Percentiles rank a stretch among this genome's conserved stretches.
phyloP scores from a whole-genome alignment of 2,888 invertebrate genomes.

The Plebejus melissa region DNA sequence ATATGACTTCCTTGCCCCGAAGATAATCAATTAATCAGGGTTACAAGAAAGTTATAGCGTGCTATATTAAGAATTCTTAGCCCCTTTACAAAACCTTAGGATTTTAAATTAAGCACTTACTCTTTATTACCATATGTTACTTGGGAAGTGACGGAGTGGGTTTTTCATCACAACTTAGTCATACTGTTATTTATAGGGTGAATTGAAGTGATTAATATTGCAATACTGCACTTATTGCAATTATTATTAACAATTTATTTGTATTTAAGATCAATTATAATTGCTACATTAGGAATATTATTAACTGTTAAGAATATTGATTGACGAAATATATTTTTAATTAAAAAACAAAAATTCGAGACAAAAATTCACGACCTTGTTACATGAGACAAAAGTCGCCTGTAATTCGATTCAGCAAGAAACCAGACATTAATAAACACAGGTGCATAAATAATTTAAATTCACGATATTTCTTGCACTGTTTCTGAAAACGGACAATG shows the following conservation, averaged over 20 bases:
- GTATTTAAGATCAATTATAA: background rate
- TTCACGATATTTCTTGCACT: background rate
- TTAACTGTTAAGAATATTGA: background rate
- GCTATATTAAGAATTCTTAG: too few species aligned
- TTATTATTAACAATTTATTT: background rate
- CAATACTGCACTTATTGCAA: background rate
- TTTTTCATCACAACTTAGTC: background rate
- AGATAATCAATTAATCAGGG: too few species aligned
- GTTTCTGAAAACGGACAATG: background rate
- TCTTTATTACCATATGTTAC: too few species aligned
- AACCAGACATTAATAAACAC: constrained; percentile 3
- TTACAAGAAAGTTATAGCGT: too few species aligned
- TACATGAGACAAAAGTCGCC: background rate
- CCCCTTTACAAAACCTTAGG: too few species aligned
- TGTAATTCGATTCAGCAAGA: background rate
- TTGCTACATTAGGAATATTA: background rate
- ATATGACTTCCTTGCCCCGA: too few species aligned
- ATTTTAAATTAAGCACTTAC: too few species aligned
- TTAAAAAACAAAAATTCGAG: background rate
- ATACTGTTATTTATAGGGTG: background rate
- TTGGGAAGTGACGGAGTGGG: too few species aligned
- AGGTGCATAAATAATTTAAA: background rate
- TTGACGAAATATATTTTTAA: background rate
- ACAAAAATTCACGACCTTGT: background rate
- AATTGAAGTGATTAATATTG: too few species aligned